These are phyloP conservation scores for Neotoma lepida DNA, from an alignment of 2,113 vertebrate species.

Conservation along the genomic window DNA sequence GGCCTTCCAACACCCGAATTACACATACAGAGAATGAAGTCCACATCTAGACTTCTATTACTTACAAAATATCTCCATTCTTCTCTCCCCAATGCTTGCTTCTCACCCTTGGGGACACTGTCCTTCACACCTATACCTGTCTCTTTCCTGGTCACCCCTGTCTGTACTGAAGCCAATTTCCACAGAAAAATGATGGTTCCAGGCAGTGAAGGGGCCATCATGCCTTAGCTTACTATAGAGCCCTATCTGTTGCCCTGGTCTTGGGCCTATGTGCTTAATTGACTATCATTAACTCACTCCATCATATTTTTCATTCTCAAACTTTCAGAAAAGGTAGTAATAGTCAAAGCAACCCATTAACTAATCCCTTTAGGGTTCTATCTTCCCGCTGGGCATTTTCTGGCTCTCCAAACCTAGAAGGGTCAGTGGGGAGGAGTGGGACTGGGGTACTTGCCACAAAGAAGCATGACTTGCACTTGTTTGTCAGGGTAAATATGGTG, in stretches of 20 bases:
- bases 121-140: background rate
- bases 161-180: background rate
- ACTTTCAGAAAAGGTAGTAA: background rate
- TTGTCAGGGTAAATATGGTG: background rate
- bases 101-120: background rate
- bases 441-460: background rate
- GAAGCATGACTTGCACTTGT: constrained; percentile 67
- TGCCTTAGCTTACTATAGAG: background rate
- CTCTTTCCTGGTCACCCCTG: background rate
- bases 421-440: background rate
- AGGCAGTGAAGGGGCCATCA: background rate
- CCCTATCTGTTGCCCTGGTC: background rate
- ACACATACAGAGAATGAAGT: too few species aligned
- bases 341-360: background rate
- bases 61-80: background rate
- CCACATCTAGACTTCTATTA: background rate
- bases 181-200: background rate
- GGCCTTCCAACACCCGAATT: background rate
- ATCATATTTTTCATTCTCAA: background rate
- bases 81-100: background rate
- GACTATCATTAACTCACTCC: background rate
- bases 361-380: background rate
- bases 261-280: background rate
- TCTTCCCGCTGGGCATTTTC: background rate
- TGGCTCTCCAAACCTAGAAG: background rate